Percentiles rank a stretch among this genome's conserved stretches.
Conservation (phyloP, 2,113 vertebrate species). For the Peromyscus polionotus region DNA sequence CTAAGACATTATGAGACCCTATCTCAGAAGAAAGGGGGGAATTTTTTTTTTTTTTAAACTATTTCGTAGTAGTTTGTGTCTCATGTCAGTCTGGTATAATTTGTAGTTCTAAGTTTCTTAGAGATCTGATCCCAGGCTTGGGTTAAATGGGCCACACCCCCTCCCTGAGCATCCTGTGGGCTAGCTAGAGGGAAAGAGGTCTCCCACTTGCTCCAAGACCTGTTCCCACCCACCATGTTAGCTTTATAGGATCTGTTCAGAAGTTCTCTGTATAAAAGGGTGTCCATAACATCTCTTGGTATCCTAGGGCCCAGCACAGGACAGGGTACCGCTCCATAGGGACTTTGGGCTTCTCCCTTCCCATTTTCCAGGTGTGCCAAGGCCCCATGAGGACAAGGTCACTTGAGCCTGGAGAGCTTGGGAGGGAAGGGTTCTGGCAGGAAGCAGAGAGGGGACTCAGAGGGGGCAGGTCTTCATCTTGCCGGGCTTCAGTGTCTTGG, state of each 20-base stretch:
- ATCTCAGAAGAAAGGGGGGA: neutral
- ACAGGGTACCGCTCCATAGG: neutral
- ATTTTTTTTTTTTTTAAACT: neutral
- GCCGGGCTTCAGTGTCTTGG: slow-evolving; percentile 29
- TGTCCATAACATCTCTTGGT: neutral
- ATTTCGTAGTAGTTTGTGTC: neutral
- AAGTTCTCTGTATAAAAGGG: neutral
- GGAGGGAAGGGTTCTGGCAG: neutral
- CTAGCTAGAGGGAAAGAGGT: neutral
- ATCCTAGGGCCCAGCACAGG: neutral
- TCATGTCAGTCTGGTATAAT: neutral
- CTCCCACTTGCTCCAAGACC: neutral
- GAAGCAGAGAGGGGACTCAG: neutral
- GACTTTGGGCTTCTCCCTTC: neutral
- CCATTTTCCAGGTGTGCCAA: neutral
- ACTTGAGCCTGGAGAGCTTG: neutral
- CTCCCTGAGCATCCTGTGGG: neutral
- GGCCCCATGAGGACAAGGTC: neutral
- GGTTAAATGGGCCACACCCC: neutral
- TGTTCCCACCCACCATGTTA: fast-evolving
- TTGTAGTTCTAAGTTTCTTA: slow-evolving; percentile 33
- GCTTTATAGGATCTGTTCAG: neutral
- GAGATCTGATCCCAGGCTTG: neutral
- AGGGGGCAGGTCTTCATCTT: neutral
- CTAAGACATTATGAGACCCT: neutral